Conservation (phyloP, 2,797 vertebrate species). For the Orientallactaga sibirica region DNA sequence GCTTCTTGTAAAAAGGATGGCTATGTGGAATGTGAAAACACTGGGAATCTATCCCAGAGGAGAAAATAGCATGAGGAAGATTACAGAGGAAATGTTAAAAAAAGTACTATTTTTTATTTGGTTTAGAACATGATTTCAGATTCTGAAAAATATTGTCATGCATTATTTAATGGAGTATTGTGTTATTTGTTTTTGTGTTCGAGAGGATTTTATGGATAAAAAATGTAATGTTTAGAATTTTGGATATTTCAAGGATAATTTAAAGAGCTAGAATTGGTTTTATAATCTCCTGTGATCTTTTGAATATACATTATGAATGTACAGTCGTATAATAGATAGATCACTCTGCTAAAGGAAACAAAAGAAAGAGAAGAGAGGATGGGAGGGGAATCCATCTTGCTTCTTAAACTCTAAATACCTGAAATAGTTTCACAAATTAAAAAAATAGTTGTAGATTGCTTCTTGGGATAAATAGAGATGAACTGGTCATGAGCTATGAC, state of each 20-base stretch:
- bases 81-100: slow-evolving; percentile 27
- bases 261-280: slow-evolving; percentile 1
- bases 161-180: not conserved
- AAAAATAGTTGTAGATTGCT: not conserved
- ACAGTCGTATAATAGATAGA: not conserved
- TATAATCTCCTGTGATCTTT: not conserved
- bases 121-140: not conserved
- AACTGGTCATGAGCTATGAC: not conserved
- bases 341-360: not conserved
- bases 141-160: not conserved
- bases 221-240: not conserved
- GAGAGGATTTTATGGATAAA: not conserved
- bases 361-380: not conserved
- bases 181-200: slow-evolving; percentile 36
- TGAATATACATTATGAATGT: not conserved
- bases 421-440: not conserved
- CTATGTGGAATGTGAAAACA: slow-evolving; percentile 37
- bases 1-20: slow-evolving; percentile 63
- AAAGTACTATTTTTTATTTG: not conserved
- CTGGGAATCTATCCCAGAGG: not conserved
- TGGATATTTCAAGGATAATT: slow-evolving; percentile 18
- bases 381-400: not conserved
- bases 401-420: not conserved
- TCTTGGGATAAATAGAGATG: not conserved
- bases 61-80: slow-evolving; percentile 33